phyloP scores from a whole-genome alignment of 2,888 invertebrate genomes.

The Tanypteryx hageni region DNA sequence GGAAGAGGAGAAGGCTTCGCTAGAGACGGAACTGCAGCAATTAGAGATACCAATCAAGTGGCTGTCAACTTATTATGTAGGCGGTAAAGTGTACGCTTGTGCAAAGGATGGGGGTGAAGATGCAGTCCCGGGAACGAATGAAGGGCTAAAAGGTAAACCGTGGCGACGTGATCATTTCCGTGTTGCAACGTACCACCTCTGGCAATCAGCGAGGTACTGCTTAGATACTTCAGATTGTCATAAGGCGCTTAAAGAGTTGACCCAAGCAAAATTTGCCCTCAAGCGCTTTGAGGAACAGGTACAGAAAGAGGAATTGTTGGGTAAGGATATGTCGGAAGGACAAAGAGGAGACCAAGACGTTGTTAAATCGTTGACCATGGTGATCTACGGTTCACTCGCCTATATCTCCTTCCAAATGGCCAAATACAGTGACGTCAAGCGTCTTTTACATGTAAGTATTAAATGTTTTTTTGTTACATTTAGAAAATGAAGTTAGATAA shows the following conservation, averaged over 20 bases:
- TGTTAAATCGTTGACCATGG: not conserved
- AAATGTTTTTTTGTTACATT: not conserved
- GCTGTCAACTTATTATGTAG: not conserved
- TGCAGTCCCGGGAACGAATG: not conserved
- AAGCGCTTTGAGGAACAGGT: not conserved
- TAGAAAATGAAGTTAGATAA: no score
- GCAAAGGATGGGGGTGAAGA: not conserved
- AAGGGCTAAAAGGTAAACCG: not conserved
- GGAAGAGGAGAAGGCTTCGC: not conserved
- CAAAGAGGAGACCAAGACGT: constrained; percentile 34
- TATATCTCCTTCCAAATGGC: not conserved
- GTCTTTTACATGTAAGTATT: not conserved
- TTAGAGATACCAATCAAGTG: constrained; percentile 25
- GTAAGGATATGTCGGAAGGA: not conserved
- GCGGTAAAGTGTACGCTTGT: not conserved
- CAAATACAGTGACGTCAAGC: not conserved
- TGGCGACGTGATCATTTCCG: constrained; percentile 1
- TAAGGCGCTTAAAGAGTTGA: constrained; percentile 10
- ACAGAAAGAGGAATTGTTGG: not conserved
- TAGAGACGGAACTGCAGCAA: not conserved
- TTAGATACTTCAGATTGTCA: not conserved
- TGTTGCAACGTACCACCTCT: not conserved
- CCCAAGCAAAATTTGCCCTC: not conserved
- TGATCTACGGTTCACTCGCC: not conserved
- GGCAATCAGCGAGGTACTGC: not conserved